Evolutionary conservation across 1,140 invertebrate species (phyloP), one percentile per base, ranked within the genome.

Genomic region (Lordiphosa mommai): DNA sequence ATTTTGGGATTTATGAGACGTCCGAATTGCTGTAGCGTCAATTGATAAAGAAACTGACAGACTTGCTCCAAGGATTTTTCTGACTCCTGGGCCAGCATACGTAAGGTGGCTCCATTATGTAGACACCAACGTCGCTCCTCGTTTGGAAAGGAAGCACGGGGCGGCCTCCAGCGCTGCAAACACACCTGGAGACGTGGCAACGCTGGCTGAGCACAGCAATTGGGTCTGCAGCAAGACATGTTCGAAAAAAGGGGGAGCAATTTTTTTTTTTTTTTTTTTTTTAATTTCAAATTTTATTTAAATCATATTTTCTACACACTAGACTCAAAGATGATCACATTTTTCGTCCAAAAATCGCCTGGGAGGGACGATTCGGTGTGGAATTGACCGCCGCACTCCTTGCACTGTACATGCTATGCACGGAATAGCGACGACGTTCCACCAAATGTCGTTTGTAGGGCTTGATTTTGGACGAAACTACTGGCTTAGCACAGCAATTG

Each of bases 11-110:
- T 50, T 0, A 72, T 23, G 0, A 79, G 52, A 4, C 52, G 37
- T 0, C 50, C 37, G n/a, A 80, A 79, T 2, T 56, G 57, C 4
- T 55, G 20, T n/a, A 79, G 17, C 2, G 59, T 79, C 7, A 79
- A 30, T 4, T 70, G 10, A 4, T 40, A 59, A 0, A 79, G 50
- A 3, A 72, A 72, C 1, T 17, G 17, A 7, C 57, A 41, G 0
- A 80, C 64, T 3, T 32, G 10, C 0, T 13, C 9, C 2, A 47
- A 2, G 1, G 72, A 49, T 6, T 53, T 32, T 4, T 55, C 27
- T 3, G 65, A 9, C 10, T 23, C 23, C 0, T 20, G 17, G 20
- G 64, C 43, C 8, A 79, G 12, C 4, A 9, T 10, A 2, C 43
- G 36, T 7, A 79, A 12, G 5, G 49, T 27, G 2, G 4, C 9